Conservation (phyloP, 2,888 invertebrate genomes). For the Ormia ochracea region DNA sequence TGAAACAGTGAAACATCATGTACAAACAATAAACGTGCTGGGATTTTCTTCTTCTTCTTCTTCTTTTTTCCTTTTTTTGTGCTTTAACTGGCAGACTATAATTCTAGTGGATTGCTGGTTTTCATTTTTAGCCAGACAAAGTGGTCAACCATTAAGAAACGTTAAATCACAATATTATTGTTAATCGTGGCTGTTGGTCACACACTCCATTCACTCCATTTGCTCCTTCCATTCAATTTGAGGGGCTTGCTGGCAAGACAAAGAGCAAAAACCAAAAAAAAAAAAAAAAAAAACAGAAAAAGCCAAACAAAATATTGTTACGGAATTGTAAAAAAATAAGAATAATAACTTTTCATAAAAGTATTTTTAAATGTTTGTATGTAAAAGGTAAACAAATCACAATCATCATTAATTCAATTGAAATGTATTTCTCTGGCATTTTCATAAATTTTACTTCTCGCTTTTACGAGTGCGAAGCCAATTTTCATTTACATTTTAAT, state of each 20-base stretch:
- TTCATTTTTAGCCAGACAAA: slow-evolving; percentile 34
- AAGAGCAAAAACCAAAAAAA: no score
- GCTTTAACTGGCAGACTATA: neutral
- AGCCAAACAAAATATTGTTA: neutral
- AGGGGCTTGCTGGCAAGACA: no score
- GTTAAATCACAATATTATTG: slow-evolving; percentile 8
- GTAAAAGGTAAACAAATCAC: slow-evolving; percentile 48
- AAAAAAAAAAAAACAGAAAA: neutral
- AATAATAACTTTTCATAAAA: neutral
- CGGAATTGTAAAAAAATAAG: neutral
- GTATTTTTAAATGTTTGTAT: neutral
- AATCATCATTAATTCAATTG: slow-evolving; percentile 54
- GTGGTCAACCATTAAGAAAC: slow-evolving; percentile 12
- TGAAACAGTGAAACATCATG: neutral
- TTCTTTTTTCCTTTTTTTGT: no score
- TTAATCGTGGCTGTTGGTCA: neutral
- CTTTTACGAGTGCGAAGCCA: neutral
- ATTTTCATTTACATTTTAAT: slow-evolving; percentile 39
- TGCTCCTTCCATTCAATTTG: neutral
- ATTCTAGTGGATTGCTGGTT: neutral
- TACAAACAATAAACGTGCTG: neutral
- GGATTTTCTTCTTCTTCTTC: no score
- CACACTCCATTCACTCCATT: no score
- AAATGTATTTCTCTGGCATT: slow-evolving; percentile 15
- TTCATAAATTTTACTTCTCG: neutral